Evolutionary conservation across 2,113 vertebrate genomes (phyloP).

Genomic region (Gallinago media): DNA sequence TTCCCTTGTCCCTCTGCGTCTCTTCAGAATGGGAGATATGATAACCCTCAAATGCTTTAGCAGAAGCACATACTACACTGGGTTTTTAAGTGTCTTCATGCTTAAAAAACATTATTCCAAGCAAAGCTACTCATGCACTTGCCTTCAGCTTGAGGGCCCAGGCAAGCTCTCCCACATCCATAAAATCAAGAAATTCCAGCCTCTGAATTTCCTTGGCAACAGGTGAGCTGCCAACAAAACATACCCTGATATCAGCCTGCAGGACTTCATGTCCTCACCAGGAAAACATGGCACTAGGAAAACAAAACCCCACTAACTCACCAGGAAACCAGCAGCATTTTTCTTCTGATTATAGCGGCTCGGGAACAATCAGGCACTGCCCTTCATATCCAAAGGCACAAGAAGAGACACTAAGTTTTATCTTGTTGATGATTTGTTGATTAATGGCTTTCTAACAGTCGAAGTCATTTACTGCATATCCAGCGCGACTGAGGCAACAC

Average conservation of each 20-base stretch:
- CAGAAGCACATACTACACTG: not conserved
- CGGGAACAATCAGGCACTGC: not conserved
- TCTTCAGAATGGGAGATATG: not conserved
- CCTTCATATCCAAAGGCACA: not conserved
- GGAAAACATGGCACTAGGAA: not conserved
- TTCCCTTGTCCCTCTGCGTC: not conserved
- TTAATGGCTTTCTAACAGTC: not conserved
- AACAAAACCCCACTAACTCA: not conserved
- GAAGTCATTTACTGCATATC: not conserved
- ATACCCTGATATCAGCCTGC: not conserved
- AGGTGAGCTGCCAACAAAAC: not conserved
- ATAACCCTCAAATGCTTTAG: not conserved
- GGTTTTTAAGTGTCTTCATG: not conserved
- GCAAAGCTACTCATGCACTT: not conserved
- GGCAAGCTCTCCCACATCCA: not conserved
- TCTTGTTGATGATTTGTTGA: conserved; percentile 26
- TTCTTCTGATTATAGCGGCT: not conserved
- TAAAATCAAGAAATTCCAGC: not conserved
- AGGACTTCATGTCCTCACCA: not conserved
- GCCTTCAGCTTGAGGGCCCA: not conserved
- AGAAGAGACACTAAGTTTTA: not conserved
- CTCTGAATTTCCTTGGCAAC: not conserved
- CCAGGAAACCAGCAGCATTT: not conserved
- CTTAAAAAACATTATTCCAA: not conserved
- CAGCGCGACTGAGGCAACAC: not conserved